Conservation (phyloP, 2,113 vertebrate genomes). For the Phylloscopus trochilus region DNA sequence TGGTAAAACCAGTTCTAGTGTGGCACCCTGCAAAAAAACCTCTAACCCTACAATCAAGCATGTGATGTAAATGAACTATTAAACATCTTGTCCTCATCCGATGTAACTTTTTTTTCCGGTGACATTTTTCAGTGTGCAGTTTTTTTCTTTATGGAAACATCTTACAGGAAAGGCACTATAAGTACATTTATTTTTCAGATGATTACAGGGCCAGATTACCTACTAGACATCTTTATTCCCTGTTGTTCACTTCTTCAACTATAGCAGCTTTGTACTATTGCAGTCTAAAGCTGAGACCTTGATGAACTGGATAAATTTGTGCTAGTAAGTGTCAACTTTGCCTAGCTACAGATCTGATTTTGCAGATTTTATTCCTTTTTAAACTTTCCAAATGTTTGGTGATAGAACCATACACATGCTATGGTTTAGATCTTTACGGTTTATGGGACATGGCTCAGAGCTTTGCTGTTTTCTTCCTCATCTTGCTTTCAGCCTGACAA, state of each 20-base stretch:
- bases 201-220: background rate
- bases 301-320: background rate
- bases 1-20: background rate
- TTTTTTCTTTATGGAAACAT: background rate
- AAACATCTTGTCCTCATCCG: background rate
- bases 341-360: background rate
- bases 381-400: background rate
- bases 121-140: background rate
- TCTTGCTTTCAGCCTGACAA: background rate
- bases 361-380: background rate
- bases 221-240: background rate
- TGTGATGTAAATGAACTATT: background rate
- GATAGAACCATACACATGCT: background rate
- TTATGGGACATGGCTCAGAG: background rate
- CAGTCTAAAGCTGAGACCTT: background rate
- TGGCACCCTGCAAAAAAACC: background rate
- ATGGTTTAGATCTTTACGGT: background rate
- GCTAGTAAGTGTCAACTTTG: background rate
- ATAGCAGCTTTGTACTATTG: background rate
- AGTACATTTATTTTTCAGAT: background rate
- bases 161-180: background rate
- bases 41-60: background rate
- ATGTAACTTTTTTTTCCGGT: background rate
- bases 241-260: background rate
- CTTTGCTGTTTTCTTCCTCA: background rate